Evolutionary conservation across 2,113 vertebrate species (phyloP).

Genomic region (Ceratotherium simum): DNA sequence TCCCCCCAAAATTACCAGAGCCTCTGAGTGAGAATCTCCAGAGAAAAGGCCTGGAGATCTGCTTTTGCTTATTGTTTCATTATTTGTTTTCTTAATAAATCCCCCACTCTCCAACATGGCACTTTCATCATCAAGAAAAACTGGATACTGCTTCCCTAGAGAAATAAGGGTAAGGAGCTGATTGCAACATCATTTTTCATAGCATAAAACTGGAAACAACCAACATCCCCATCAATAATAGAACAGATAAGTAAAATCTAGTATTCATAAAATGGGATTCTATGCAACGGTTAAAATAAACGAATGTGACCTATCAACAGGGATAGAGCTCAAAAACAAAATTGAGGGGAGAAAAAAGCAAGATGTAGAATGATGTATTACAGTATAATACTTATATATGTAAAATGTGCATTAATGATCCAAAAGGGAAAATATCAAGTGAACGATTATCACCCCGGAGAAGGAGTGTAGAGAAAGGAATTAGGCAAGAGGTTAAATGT

Average conservation of each 20-base stretch:
- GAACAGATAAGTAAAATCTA: constrained; percentile 29
- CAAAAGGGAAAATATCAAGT: constrained; percentile 56
- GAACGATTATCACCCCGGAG: neutral
- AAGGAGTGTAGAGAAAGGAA: neutral
- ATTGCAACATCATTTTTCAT: constrained; percentile 6
- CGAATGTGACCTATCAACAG: neutral
- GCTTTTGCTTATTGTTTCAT: neutral
- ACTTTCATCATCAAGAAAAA: constrained; percentile 3
- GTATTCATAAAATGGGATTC: constrained; percentile 50
- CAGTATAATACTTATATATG: neutral
- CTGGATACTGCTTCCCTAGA: neutral
- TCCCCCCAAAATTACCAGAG: neutral
- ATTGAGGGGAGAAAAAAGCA: neutral
- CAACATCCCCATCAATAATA: neutral
- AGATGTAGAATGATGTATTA: neutral
- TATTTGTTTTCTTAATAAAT: constrained; percentile 27
- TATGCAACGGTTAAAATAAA: constrained; percentile 38
- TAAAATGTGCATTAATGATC: constrained; percentile 11
- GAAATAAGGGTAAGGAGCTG: neutral
- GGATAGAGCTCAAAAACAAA: constrained; percentile 24
- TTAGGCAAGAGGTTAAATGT: neutral
- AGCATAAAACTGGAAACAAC: constrained; percentile 14
- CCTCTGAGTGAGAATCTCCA: neutral
- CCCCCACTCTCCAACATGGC: neutral
- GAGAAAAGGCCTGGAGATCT: neutral